These are phyloP conservation scores for Morelia viridis DNA, from an alignment of 2,797 vertebrate genomes.

Conservation along the genomic window DNA sequence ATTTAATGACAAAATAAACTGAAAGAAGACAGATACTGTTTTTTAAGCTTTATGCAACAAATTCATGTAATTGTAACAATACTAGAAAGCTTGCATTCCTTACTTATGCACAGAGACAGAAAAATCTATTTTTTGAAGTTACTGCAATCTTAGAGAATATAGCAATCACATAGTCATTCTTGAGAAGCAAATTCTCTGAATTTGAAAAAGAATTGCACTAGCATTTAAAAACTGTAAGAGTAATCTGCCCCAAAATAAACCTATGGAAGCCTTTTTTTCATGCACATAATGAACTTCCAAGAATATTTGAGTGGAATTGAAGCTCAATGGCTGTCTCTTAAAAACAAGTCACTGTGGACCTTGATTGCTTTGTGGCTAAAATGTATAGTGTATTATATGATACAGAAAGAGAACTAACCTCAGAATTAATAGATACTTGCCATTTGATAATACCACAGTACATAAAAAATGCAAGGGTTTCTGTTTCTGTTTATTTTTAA, in stretches of 20 bases:
- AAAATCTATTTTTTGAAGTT: slow-evolving; percentile 45
- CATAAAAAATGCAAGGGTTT: slow-evolving; percentile 19
- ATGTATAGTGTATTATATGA: slow-evolving; percentile 47
- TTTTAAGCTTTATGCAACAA: slow-evolving; percentile 33
- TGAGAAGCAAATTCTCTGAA: slow-evolving; percentile 17
- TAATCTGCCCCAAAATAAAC: not conserved
- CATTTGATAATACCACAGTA: slow-evolving; percentile 36
- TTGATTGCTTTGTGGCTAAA: slow-evolving; percentile 53
- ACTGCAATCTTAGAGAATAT: not conserved
- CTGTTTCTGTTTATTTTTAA: slow-evolving; percentile 25
- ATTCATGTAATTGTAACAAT: slow-evolving; percentile 43
- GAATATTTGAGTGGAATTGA: not conserved
- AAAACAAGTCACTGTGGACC: slow-evolving; percentile 38
- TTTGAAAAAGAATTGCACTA: slow-evolving; percentile 37
- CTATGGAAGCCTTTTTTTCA: not conserved
- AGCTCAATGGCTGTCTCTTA: slow-evolving; percentile 7
- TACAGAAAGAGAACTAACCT: not conserved
- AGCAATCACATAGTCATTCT: slow-evolving; percentile 41
- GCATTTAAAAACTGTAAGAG: slow-evolving; percentile 24
- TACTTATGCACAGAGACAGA: slow-evolving; percentile 29
- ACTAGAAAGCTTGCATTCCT: slow-evolving; percentile 33
- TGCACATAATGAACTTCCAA: not conserved
- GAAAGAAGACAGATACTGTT: slow-evolving; percentile 44
- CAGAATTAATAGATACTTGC: slow-evolving; percentile 31
- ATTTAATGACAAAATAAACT: slow-evolving; percentile 53